These are phyloP conservation scores for Poecilia picta DNA, from an alignment of 2,797 vertebrate species.

Conservation along the genomic window DNA sequence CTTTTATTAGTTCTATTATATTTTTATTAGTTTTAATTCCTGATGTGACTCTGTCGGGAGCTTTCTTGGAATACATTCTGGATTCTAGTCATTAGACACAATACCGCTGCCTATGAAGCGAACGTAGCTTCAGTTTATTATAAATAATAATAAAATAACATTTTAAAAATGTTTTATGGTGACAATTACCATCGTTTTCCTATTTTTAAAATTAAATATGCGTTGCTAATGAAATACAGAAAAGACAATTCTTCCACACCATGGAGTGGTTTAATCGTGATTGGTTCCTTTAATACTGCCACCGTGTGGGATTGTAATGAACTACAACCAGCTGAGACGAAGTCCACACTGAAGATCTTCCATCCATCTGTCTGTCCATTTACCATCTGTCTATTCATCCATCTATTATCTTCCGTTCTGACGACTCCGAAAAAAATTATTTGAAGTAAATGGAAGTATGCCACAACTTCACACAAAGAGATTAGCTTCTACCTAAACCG, in stretches of 20 bases:
- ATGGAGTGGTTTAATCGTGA: background rate
- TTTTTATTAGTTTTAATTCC: background rate
- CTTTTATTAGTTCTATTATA: background rate
- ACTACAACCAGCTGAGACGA: constrained; percentile 12
- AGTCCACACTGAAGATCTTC: background rate
- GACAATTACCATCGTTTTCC: background rate
- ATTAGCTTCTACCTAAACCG: background rate
- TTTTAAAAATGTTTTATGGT: background rate
- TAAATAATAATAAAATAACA: background rate
- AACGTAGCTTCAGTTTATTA: too few species aligned
- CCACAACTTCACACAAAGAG: too few species aligned
- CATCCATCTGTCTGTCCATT: too few species aligned
- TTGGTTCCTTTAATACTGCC: constrained; percentile 7
- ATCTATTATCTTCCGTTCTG: too few species aligned
- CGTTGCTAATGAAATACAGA: background rate
- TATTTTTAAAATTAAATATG: background rate
- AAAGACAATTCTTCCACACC: background rate
- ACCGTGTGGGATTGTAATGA: background rate
- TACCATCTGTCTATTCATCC: too few species aligned
- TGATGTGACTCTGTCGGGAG: background rate
- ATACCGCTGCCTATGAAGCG: background rate
- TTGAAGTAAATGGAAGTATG: too few species aligned
- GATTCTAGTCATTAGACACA: background rate
- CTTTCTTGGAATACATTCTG: background rate
- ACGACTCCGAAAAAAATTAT: too few species aligned